These are phyloP conservation scores for Amphibalanus amphitrite DNA, from an alignment of 1,140 invertebrate genomes.

Conservation along the genomic window DNA sequence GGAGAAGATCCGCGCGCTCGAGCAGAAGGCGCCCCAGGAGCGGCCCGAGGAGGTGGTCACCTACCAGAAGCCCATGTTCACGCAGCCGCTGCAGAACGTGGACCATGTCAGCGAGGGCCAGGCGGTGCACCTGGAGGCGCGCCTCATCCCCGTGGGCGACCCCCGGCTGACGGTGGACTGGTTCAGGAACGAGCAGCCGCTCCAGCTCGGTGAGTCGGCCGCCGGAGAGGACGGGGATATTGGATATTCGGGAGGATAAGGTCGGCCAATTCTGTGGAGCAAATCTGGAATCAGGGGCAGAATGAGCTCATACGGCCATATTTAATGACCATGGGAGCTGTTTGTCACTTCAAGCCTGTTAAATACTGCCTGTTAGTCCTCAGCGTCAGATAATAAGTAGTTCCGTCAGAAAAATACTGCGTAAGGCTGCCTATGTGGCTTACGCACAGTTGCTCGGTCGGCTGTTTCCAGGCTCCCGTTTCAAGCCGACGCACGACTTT, in stretches of 20 bases:
- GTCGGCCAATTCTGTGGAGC: too few relatives aligned
- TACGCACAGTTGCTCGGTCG: too few relatives aligned
- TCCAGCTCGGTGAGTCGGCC: slow-evolving; percentile 73
- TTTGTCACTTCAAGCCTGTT: too few relatives aligned
- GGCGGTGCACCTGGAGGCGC: slow-evolving; percentile 86
- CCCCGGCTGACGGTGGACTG: slow-evolving; percentile 94
- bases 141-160: slow-evolving; percentile 95
- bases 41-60: slow-evolving; percentile 41
- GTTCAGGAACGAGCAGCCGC: slow-evolving; percentile 86
- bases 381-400: too few relatives aligned
- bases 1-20: slow-evolving; percentile 81
- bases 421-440: too few relatives aligned
- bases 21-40: slow-evolving; percentile 41
- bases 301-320: too few relatives aligned
- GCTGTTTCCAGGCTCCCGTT: slow-evolving; percentile 47
- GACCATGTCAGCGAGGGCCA: slow-evolving; percentile 76
- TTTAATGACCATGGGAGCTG: too few relatives aligned
- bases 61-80: slow-evolving; percentile 80
- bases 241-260: too few relatives aligned
- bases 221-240: too few relatives aligned
- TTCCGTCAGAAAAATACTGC: too few relatives aligned
- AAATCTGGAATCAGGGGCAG: too few relatives aligned
- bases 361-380: neutral
- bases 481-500: slow-evolving; percentile 86
- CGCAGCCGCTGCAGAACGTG: slow-evolving; percentile 81